phyloP scores from a whole-genome alignment of 2,797 vertebrate species.

The Muscicapa comitata region DNA sequence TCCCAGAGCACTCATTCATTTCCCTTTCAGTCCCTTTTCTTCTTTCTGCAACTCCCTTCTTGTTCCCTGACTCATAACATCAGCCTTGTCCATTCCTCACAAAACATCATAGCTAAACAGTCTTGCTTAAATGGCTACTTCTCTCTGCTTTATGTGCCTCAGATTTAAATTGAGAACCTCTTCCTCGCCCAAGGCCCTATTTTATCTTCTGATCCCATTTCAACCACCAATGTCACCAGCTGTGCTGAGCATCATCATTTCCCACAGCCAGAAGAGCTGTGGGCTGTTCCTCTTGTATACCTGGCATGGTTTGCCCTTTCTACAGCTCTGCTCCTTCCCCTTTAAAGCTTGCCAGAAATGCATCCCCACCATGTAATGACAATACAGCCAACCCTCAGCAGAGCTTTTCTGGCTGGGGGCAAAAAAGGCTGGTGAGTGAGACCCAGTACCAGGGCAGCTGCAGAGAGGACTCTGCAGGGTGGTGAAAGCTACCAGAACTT shows the following conservation, averaged over 20 bases:
- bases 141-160: not conserved
- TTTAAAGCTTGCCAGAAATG: not conserved
- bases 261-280: not conserved
- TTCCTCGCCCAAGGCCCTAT: not conserved
- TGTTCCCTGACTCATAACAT: not conserved
- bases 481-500: not conserved
- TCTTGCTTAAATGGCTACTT: not conserved
- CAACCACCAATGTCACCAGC: not conserved
- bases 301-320: not conserved
- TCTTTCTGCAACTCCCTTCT: not conserved
- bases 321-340: not conserved
- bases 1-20: not conserved
- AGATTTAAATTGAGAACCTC: not conserved
- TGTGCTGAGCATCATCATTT: not conserved
- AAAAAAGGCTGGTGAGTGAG: not conserved
- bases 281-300: not conserved
- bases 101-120: not conserved
- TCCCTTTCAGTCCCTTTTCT: not conserved
- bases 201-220: not conserved
- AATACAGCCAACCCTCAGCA: not conserved
- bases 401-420: not conserved
- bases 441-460: not conserved
- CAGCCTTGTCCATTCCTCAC: not conserved
- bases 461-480: not conserved
- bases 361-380: rapidly evolving